A percentile compares a stretch with the other conserved stretches of the same genome.
Conservation (phyloP, 1,140 invertebrate species). For the Oryctes rhinoceros region DNA sequence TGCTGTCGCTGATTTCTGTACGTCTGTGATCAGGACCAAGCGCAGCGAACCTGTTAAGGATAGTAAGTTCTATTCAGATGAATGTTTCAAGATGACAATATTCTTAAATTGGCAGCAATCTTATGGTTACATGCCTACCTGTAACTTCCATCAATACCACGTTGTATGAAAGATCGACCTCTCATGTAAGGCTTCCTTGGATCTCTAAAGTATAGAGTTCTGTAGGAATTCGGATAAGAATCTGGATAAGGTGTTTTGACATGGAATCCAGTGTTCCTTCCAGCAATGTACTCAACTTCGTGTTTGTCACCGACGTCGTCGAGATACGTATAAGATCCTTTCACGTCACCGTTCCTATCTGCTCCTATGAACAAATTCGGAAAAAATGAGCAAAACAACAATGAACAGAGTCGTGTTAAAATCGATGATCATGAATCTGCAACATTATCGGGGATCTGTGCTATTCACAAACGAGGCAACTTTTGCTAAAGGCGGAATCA, state of each 20-base stretch:
- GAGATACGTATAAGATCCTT: slow-evolving; percentile 72
- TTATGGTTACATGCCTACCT: slow-evolving; percentile 60
- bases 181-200: slow-evolving; percentile 65
- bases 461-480: no score
- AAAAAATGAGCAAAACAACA: no score
- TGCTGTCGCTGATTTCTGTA: slow-evolving; percentile 73
- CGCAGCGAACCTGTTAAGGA: slow-evolving; percentile 68
- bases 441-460: no score
- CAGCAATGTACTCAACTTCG: slow-evolving; percentile 76
- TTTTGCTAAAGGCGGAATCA: no score
- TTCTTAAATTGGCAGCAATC: no score
- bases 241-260: slow-evolving; percentile 75
- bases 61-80: no score
- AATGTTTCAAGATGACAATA: no score
- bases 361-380: slow-evolving; percentile 46
- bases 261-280: slow-evolving; percentile 75
- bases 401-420: no score
- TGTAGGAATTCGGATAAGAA: slow-evolving; percentile 64
- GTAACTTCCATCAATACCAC: slow-evolving; percentile 70
- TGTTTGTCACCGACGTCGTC: slow-evolving; percentile 77
- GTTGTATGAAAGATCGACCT: slow-evolving; percentile 69
- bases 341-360: slow-evolving; percentile 58
- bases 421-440: no score
- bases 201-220: slow-evolving; percentile 66
- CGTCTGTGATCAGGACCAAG: slow-evolving; percentile 75